These are phyloP conservation scores for Bombus sibiricus DNA, from an alignment of 1,140 invertebrate species.

Conservation along the genomic window DNA sequence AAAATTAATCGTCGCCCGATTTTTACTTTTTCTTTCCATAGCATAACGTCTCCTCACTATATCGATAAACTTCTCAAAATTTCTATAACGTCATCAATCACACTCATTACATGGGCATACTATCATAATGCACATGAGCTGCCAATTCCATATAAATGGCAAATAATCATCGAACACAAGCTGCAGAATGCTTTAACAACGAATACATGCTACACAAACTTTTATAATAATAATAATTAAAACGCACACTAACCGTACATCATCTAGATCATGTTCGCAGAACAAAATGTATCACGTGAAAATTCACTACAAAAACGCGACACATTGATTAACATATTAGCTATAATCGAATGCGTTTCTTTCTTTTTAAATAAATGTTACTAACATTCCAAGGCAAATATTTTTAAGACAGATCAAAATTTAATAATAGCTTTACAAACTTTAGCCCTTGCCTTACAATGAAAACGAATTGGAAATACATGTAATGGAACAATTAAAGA, in stretches of 20 bases:
- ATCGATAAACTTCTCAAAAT: constrained; percentile 43
- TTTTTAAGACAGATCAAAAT: background rate
- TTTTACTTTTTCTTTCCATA: background rate
- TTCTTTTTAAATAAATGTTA: background rate
- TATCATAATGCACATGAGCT: constrained; percentile 49
- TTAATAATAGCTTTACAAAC: background rate
- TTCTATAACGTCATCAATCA: constrained; percentile 38
- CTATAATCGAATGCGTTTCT: background rate
- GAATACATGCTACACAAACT: constrained; percentile 41
- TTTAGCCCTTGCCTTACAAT: background rate
- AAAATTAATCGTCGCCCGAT: constrained; percentile 8
- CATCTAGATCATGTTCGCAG: constrained; percentile 22
- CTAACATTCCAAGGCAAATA: background rate
- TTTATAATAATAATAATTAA: constrained; percentile 21
- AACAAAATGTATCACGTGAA: constrained; percentile 5
- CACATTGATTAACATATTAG: background rate
- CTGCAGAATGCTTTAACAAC: constrained; percentile 52
- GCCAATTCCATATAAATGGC: constrained; percentile 59
- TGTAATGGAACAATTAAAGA: background rate
- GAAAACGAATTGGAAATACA: background rate
- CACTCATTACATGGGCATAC: constrained; percentile 19
- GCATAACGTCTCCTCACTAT: constrained; percentile 26
- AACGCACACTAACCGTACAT: constrained; percentile 9
- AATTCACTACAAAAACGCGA: constrained; percentile 25
- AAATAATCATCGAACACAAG: constrained; percentile 52